phyloP scores from a whole-genome alignment of 2,113 vertebrate genomes.

The Python bivittatus region DNA sequence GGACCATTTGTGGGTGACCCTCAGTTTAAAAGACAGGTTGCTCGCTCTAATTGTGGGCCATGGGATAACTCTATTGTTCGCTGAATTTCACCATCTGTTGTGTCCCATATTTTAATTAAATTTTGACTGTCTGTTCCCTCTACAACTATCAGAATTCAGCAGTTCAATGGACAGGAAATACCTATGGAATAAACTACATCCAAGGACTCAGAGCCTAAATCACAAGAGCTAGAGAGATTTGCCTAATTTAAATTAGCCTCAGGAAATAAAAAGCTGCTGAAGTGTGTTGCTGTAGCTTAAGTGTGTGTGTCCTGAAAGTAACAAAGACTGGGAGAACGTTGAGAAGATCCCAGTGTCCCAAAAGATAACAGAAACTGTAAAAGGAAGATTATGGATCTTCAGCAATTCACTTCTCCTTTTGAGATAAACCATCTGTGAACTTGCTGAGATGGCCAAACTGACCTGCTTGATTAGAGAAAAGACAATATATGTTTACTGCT shows the following conservation, averaged over 20 bases:
- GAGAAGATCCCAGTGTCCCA: fast-evolving
- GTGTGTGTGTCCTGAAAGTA: not conserved
- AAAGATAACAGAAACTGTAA: not conserved
- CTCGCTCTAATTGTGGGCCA: not conserved
- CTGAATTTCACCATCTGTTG: constrained; percentile 10
- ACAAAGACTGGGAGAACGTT: fast-evolving
- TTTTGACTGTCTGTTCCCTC: not conserved
- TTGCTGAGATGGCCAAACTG: too few relatives aligned
- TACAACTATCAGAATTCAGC: constrained; percentile 3
- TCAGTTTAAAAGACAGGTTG: not conserved
- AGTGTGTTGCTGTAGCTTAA: not conserved
- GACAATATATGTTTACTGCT: too few relatives aligned
- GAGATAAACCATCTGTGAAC: not conserved
- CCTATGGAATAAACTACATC: not conserved
- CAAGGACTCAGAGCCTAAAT: not conserved
- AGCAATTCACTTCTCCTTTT: not conserved
- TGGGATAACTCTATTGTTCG: not conserved
- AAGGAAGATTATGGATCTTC: not conserved
- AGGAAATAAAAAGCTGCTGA: not conserved
- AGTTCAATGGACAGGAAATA: constrained; percentile 11
- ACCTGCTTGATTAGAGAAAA: too few relatives aligned
- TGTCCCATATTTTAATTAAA: not conserved
- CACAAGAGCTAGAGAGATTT: not conserved
- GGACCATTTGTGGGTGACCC: not conserved
- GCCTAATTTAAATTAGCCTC: not conserved